Conservation (phyloP, 1,140 invertebrate species). For the Neodiprion lecontei region DNA sequence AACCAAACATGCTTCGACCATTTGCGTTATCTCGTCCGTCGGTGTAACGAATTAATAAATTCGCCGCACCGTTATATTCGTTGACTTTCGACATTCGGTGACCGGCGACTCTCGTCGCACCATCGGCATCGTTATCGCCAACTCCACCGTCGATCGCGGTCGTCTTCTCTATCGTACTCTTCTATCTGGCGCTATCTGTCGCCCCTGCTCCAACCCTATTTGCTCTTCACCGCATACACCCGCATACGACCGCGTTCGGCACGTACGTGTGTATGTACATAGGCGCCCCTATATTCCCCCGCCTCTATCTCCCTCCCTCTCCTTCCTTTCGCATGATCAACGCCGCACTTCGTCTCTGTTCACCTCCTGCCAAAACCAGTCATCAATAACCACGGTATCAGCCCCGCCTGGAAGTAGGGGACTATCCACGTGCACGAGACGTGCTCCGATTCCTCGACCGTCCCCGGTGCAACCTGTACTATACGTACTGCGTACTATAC, state of each 20-base stretch:
- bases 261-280: too few relatives aligned
- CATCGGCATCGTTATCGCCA: neutral
- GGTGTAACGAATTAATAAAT: neutral
- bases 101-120: neutral
- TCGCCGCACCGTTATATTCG: neutral
- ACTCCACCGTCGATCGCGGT: neutral
- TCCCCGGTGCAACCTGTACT: neutral
- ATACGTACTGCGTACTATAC: neutral
- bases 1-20: neutral
- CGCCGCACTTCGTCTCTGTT: neutral
- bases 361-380: neutral
- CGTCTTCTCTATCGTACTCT: neutral
- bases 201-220: neutral
- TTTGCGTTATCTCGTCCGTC: neutral
- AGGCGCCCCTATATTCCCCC: neutral
- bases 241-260: too few relatives aligned
- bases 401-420: too few relatives aligned
- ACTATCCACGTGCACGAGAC: too few relatives aligned
- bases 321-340: neutral
- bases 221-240: neutral
- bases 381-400: neutral
- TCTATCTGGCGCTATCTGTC: neutral
- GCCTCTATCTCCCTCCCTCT: neutral
- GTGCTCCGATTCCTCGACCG: neutral
- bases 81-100: neutral